These are phyloP conservation scores for Corynorhinus townsendii DNA, from an alignment of 2,113 vertebrate species.

Conservation along the genomic window DNA sequence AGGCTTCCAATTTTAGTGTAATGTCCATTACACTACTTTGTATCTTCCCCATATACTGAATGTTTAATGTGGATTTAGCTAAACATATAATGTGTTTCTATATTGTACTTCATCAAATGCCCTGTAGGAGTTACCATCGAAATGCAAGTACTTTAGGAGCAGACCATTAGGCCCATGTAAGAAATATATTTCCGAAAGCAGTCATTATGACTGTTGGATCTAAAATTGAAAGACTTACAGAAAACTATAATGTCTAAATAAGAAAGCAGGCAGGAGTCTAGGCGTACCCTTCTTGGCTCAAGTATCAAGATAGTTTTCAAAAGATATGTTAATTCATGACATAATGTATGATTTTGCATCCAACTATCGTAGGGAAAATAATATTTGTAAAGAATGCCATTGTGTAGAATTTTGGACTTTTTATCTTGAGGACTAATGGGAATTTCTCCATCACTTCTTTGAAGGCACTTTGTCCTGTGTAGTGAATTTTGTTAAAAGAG, in stretches of 20 bases:
- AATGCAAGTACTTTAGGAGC: background rate
- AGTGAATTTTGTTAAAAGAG: conserved; percentile 69
- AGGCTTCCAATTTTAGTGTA: conserved; percentile 23
- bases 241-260: background rate
- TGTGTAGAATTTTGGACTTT: conserved; percentile 56
- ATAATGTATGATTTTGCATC: conserved; percentile 63
- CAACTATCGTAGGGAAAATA: conserved; percentile 32
- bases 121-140: background rate
- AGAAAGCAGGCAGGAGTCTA: background rate
- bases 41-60: conserved; percentile 23
- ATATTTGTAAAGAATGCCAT: conserved; percentile 39
- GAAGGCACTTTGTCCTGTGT: conserved; percentile 69
- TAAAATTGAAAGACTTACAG: background rate
- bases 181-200: background rate
- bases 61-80: conserved; percentile 33
- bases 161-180: background rate
- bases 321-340: background rate
- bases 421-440: conserved; percentile 72
- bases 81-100: background rate
- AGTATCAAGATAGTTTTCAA: background rate
- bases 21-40: conserved; percentile 23
- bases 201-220: background rate
- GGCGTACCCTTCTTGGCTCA: background rate
- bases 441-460: conserved; percentile 71
- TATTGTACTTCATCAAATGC: background rate